phyloP scores from a whole-genome alignment of 2,888 invertebrate genomes.

The Schizaphis graminum region DNA sequence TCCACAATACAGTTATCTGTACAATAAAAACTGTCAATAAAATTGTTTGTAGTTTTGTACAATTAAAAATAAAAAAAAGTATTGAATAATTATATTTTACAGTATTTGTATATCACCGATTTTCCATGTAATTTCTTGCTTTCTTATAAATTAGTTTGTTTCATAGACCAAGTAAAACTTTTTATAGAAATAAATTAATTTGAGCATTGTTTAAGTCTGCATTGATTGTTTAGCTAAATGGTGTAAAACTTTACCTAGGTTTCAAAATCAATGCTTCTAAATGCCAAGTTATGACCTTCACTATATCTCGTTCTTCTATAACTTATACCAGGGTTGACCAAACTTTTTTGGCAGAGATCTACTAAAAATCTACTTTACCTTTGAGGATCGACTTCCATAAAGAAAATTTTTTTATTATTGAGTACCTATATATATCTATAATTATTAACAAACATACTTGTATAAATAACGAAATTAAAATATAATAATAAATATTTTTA shows the following conservation, averaged over 20 bases:
- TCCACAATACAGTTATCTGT: neutral
- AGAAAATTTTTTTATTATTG: no score
- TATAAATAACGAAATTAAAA: no score
- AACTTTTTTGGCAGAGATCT: no score
- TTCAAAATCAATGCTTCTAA: neutral
- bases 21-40: neutral
- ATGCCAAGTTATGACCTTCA: neutral
- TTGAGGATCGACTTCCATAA: no score
- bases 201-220: neutral
- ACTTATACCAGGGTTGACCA: no score
- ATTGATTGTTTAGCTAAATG: neutral
- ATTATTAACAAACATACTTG: no score
- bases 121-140: neutral
- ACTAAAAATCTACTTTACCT: no score
- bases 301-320: neutral
- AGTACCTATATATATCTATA: no score
- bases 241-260: neutral
- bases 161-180: neutral
- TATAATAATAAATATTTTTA: no score
- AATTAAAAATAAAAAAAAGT: neutral
- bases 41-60: neutral
- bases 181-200: neutral
- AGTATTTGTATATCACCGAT: neutral
- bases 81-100: neutral
- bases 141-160: neutral